A percentile compares a stretch with the other conserved stretches of the same genome.
These are phyloP conservation scores for Sarcophilus harrisii DNA, from an alignment of 2,797 vertebrate genomes.

Conservation along the genomic window DNA sequence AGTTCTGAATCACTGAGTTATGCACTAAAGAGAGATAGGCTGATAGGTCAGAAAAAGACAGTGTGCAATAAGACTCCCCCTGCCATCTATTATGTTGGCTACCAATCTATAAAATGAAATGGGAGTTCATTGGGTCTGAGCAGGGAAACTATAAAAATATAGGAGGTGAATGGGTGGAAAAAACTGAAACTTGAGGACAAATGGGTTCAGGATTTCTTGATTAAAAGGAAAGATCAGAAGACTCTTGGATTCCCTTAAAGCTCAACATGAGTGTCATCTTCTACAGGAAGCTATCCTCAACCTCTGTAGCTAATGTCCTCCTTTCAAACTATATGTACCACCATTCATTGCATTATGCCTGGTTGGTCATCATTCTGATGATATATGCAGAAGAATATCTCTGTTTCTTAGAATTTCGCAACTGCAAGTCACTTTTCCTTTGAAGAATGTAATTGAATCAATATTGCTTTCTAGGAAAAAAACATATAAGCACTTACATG, in stretches of 20 bases:
- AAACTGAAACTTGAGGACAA: not conserved
- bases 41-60: not conserved
- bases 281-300: not conserved
- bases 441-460: not conserved
- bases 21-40: not conserved
- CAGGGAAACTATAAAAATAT: not conserved
- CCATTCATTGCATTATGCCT: not conserved
- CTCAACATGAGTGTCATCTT: not conserved
- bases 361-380: not conserved
- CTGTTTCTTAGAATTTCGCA: not conserved
- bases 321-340: not conserved
- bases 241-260: not conserved
- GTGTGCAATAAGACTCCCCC: not conserved
- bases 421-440: not conserved
- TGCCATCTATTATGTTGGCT: not conserved
- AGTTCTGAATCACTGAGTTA: not conserved
- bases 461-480: not conserved
- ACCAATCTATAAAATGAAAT: not conserved
- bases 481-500: not conserved
- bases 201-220: not conserved
- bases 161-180: not conserved
- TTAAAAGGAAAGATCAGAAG: not conserved
- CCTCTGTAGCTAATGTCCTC: not conserved
- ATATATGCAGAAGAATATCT: not conserved
- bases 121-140: not conserved